These are phyloP conservation scores for Pedetes capensis DNA, from an alignment of 2,113 vertebrate species.

Conservation along the genomic window DNA sequence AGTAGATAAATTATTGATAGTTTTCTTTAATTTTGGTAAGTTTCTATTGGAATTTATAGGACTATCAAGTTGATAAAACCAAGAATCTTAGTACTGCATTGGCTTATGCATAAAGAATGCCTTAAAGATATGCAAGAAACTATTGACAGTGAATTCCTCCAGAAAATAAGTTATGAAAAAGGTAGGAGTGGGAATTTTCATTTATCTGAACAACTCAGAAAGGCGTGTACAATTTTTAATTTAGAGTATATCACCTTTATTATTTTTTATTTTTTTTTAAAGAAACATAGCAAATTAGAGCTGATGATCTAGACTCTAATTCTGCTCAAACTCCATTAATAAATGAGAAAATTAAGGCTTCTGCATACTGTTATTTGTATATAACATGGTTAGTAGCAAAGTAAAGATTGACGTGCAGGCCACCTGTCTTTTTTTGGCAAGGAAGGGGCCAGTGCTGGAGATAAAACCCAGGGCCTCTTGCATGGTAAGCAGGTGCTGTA, in stretches of 20 bases:
- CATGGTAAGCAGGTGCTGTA: not conserved
- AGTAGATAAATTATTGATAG: slow-evolving; percentile 7
- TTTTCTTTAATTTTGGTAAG: slow-evolving; percentile 10
- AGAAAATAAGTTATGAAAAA: not conserved
- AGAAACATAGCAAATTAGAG: not conserved
- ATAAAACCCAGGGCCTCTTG: not conserved
- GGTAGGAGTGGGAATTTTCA: not conserved
- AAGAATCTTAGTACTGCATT: not conserved
- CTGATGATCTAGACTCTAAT: slow-evolving; percentile 7
- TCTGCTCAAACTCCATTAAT: not conserved
- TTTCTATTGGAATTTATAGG: not conserved
- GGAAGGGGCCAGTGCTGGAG: no score
- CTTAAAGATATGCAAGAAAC: slow-evolving; percentile 18
- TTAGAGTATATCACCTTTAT: not conserved
- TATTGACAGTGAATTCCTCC: not conserved
- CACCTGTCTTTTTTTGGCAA: not conserved
- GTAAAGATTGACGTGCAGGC: not conserved
- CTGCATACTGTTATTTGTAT: not conserved
- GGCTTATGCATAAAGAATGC: slow-evolving; percentile 18
- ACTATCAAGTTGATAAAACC: slow-evolving; percentile 16
- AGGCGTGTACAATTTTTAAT: not conserved
- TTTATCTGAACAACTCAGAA: slow-evolving; percentile 13
- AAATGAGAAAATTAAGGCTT: slow-evolving; percentile 4
- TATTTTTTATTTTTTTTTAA: not conserved
- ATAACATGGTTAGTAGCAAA: slow-evolving; percentile 1